Conservation (phyloP, 2,113 vertebrate genomes). For the Rhinolophus sinicus region DNA sequence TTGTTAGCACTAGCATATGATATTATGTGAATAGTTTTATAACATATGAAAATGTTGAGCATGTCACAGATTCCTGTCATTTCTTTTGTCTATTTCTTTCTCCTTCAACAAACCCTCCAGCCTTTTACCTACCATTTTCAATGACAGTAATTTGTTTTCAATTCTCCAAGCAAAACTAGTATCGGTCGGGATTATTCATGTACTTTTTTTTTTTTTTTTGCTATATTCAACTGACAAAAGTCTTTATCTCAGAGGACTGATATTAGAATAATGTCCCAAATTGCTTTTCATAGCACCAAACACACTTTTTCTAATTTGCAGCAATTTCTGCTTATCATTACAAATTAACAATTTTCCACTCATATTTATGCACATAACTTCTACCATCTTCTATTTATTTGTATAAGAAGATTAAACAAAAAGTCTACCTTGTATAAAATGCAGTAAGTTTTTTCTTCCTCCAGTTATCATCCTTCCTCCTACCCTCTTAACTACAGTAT, state of each 20-base stretch:
- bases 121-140: not conserved
- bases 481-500: not conserved
- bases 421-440: not conserved
- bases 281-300: not conserved
- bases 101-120: not conserved
- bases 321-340: not conserved
- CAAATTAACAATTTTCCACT: not conserved
- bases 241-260: not conserved
- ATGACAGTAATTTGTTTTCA: not conserved
- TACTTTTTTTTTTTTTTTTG: not conserved
- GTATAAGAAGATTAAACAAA: not conserved
- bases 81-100: not conserved
- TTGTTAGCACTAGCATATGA: not conserved
- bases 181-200: not conserved
- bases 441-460: not conserved
- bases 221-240: not conserved
- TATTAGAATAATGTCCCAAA: not conserved
- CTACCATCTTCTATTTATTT: not conserved
- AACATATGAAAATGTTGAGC: not conserved
- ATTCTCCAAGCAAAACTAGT: not conserved
- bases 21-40: not conserved
- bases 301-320: not conserved
- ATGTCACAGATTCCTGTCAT: not conserved
- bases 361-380: not conserved
- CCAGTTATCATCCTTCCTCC: not conserved